phyloP scores from a whole-genome alignment of 2,797 vertebrate species.

The Danio albolineatus region DNA sequence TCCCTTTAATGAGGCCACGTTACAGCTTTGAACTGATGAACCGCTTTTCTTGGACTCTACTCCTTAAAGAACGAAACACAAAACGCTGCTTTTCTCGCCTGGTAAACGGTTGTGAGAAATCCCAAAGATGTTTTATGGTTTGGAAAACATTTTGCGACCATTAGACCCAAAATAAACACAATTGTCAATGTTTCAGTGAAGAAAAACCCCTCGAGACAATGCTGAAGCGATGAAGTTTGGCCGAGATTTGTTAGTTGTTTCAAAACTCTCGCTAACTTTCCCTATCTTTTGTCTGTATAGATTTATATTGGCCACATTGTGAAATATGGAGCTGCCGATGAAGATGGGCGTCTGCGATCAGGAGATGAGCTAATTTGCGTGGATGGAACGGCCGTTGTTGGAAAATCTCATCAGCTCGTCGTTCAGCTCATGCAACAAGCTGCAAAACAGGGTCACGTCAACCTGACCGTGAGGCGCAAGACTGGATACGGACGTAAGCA shows the following conservation, averaged over 20 bases:
- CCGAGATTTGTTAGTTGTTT: not conserved
- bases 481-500: constrained; percentile 87
- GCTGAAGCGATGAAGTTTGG: not conserved
- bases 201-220: not conserved
- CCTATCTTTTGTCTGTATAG: constrained; percentile 69
- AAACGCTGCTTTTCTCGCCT: constrained; percentile 6
- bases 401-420: constrained; percentile 97
- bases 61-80: constrained; percentile 55
- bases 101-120: constrained; percentile 3
- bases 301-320: constrained; percentile 99
- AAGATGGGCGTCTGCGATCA: constrained; percentile 93
- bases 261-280: not conserved
- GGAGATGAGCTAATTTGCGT: constrained; percentile 97
- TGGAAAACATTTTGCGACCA: constrained; percentile 22
- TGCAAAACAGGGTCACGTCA: constrained; percentile 97
- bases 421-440: constrained; percentile 99
- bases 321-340: constrained; percentile 95
- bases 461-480: constrained; percentile 97
- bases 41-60: constrained; percentile 44
- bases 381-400: constrained; percentile 96
- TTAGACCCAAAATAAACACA: constrained; percentile 30
- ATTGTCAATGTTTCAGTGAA: constrained; percentile 1
- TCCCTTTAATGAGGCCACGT: constrained; percentile 50
- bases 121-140: constrained; percentile 10
- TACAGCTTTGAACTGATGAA: constrained; percentile 56